Conservation (phyloP, 2,797 vertebrate species). For the Gymnothorax reevesii region DNA sequence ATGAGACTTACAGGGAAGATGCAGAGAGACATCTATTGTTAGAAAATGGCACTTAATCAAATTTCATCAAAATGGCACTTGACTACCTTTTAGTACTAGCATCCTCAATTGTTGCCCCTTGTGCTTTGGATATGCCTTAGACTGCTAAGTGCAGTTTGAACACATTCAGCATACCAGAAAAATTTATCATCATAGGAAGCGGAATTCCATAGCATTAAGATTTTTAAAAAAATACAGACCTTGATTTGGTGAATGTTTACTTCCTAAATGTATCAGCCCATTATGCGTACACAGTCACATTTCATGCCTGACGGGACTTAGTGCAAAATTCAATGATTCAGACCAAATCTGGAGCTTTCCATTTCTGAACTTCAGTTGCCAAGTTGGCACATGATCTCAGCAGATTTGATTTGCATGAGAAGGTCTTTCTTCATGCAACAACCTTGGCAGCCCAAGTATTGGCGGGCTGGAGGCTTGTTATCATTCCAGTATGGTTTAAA, state of each 20-base stretch:
- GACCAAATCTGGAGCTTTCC: not conserved
- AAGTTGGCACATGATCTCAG: not conserved
- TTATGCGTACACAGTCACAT: not conserved
- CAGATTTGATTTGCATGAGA: not conserved
- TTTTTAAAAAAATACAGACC: not conserved
- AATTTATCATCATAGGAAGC: not conserved
- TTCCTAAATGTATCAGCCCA: not conserved
- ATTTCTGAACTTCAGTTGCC: not conserved
- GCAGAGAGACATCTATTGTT: too few species aligned
- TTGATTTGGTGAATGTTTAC: not conserved
- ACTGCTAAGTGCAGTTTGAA: too few species aligned
- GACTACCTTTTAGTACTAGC: too few species aligned
- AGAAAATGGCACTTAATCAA: too few species aligned
- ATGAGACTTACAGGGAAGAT: too few species aligned
- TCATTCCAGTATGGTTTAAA: not conserved
- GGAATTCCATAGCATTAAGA: not conserved
- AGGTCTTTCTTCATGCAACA: not conserved
- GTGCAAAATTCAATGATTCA: not conserved
- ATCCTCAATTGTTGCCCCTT: too few species aligned
- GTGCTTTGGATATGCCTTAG: too few species aligned
- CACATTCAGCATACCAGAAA: too few species aligned
- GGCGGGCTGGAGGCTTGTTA: constrained; percentile 1
- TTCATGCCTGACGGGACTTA: not conserved
- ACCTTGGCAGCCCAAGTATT: not conserved
- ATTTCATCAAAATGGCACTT: too few species aligned